Evolutionary conservation across 1,140 invertebrate species (phyloP), one percentile per base, ranked within the genome.

Genomic region (Anadara kagoshimensis): DNA sequence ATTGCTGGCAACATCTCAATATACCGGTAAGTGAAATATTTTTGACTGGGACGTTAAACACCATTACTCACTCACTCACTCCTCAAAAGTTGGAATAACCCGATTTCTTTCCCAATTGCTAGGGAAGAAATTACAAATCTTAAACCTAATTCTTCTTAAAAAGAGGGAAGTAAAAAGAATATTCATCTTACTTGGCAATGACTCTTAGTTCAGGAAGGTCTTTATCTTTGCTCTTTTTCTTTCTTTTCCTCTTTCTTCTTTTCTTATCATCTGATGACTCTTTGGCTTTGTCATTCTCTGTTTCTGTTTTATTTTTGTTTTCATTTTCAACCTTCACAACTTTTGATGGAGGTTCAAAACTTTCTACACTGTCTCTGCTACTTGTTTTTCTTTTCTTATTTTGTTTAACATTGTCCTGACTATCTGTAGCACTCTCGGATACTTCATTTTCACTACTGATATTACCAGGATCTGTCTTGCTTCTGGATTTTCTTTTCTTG

Each of bases 191-290:
- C 81, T 83, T 83, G 36, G 81, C 67, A 29, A 83, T 78, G 4
- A 83, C 81, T 70, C 77, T 75, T 18, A 83, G 64, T 58, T 81
- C 78, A 70, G 79, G 79, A 11, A 79, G 14, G 44, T 73, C 70
- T 64, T 78, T 78, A 14, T 75, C 75, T 69, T 68, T 77, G 18
- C 78, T 70, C 41, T 69, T 65, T 44, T 78, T 75, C 63, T 81
- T 81, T 43, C 68, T 54, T 58, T 73, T 76, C 18, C 69, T 68
- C 41, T 67, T 79, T 12, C 75, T 69, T 47, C 76, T 78, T 36
- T 78, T 78, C 16, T 73, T 78, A 7, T 61, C 57, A 11, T 49
- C 51, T 44, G n/a, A 62, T 54, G 0, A 16, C 57, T 22, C n/a
- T 29, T 64, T 54, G 14, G 16, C 20, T 51, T 3, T 54, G 22